Conservation (phyloP, 2,888 invertebrate genomes). For the Ophioninae sp. region DNA sequence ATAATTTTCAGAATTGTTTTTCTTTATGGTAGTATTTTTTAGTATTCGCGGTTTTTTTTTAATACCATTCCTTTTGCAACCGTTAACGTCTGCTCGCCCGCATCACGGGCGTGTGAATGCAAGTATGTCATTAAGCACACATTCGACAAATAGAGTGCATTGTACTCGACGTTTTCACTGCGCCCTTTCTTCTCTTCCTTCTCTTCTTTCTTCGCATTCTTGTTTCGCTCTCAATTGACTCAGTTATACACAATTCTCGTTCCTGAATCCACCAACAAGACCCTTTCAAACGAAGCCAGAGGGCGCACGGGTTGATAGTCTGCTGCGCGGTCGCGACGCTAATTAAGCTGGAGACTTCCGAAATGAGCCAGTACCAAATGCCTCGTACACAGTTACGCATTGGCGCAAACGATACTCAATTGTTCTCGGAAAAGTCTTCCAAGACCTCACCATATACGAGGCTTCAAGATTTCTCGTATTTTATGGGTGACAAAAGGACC, state of each 20-base stretch:
- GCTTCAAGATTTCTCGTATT: too few species aligned
- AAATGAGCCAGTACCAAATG: slow-evolving; percentile 46
- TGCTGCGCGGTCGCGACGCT: slow-evolving; percentile 60
- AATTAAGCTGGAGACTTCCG: slow-evolving; percentile 50
- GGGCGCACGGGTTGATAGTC: slow-evolving; percentile 51
- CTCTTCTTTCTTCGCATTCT: not conserved
- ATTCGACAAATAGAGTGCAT: slow-evolving; percentile 65
- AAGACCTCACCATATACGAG: too few species aligned
- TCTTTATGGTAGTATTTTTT: too few species aligned
- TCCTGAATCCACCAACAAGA: slow-evolving; percentile 1
- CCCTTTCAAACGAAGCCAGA: slow-evolving; percentile 5
- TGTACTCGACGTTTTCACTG: slow-evolving; percentile 49
- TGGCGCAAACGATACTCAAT: too few species aligned
- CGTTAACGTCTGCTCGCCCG: not conserved
- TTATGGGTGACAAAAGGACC: too few species aligned
- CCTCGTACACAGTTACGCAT: too few species aligned
- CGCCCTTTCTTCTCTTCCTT: not conserved
- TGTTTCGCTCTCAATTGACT: not conserved
- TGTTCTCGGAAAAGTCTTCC: too few species aligned
- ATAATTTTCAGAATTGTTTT: too few species aligned
- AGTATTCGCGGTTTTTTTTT: too few species aligned
- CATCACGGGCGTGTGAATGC: slow-evolving; percentile 2
- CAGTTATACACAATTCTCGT: slow-evolving; percentile 6
- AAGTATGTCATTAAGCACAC: slow-evolving; percentile 50
- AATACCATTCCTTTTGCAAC: too few species aligned